Evolutionary conservation across 2,113 vertebrate genomes (phyloP), one percentile per base, ranked within the genome.

Genomic region (Alethe castanea): DNA sequence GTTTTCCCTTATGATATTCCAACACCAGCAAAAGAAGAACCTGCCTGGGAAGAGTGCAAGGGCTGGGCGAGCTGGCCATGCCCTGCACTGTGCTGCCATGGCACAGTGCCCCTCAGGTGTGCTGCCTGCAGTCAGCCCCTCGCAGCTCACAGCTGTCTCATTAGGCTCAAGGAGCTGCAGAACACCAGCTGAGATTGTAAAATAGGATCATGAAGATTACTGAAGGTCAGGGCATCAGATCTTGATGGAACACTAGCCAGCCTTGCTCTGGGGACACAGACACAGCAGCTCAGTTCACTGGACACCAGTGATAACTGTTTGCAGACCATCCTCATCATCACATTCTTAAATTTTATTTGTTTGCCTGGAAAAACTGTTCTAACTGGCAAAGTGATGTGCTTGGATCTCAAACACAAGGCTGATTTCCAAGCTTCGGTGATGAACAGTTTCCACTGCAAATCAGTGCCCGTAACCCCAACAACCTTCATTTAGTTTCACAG

Each of bases 1-100:
- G 2, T 22, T 88, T 86, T 59, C 38, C 19, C 9, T 47, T 88
- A 36, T 28, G 85, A 59, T 61, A 45, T 72, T 77, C 67, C 69
- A 72, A 82, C 40, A 35, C 29, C 19, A 48, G 35, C 5, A n/a
- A 59, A 89, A 78, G 35, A 59, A 64, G 33, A 54, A 29, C 18
- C 40, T 89, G 17, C n/a, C 18, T 17, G 18, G 36, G 28, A 71
- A 28, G n/a, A 61, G 38, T 6, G 14, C 14, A 44, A 67, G 80
- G 8, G 2, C 9, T 7, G 4, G 5, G 42, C 18, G 15, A 19
- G 47, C 6, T 7, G 5, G 25, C 52, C 1, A 1, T 81, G 57
- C 22, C 23, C 45, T 31, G 23, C 42, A 20, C 8, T 48, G 47
- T 48, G 0, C 3, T 17, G 28, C 40, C 0, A 0, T 17, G 1